phyloP scores from a whole-genome alignment of 2,888 invertebrate genomes.

The Spodoptera picta region DNA sequence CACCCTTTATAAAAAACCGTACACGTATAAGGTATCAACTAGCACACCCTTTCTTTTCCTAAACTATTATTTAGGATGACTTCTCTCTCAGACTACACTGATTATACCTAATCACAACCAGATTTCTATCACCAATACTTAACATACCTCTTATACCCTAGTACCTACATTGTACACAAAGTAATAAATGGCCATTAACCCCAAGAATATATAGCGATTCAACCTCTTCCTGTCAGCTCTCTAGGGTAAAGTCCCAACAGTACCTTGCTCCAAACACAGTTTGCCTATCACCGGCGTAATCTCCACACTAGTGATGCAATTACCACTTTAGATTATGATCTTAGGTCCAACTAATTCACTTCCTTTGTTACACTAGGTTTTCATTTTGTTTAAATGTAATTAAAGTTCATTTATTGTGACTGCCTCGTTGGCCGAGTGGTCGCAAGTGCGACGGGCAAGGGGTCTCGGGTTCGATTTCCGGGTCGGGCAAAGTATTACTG shows the following conservation, averaged over 20 bases:
- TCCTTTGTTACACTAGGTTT: background rate
- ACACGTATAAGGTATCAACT: no score
- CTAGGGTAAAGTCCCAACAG: conserved; percentile 57
- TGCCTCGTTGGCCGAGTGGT: no score
- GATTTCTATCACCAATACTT: background rate
- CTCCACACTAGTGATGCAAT: conserved; percentile 14
- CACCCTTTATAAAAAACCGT: no score
- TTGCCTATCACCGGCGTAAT: conserved; percentile 17
- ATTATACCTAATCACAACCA: background rate
- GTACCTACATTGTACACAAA: no score
- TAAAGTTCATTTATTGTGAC: no score
- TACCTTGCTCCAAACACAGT: conserved; percentile 52
- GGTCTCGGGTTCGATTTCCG: no score
- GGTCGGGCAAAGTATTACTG: no score
- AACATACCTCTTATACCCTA: no score
- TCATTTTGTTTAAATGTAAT: background rate
- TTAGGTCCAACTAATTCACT: conserved; percentile 6
- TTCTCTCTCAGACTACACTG: no score
- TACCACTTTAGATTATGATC: conserved; percentile 13
- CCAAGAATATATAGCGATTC: conserved; percentile 27
- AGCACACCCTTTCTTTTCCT: no score
- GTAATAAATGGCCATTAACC: conserved; percentile 2
- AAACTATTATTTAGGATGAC: no score
- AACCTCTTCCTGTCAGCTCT: conserved; percentile 51
- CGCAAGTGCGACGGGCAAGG: no score